Evolutionary conservation across 2,888 invertebrate species (phyloP), one percentile per base, ranked within the genome.

Genomic region (Myathropa florea): DNA sequence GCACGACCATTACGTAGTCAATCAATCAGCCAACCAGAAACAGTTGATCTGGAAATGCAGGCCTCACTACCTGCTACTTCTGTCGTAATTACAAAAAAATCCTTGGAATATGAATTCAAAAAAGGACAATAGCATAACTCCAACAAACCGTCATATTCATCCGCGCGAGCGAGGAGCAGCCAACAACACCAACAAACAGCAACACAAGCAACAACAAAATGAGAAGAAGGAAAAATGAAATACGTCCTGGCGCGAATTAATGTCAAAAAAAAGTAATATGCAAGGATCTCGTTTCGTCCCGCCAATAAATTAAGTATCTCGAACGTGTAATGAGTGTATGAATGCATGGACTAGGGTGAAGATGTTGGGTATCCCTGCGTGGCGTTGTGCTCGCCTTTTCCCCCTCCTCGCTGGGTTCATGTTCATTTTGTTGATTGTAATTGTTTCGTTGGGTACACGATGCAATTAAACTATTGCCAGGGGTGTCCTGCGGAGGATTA

Each of bases 1-100:
- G 6, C 57, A 70, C 73, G 59, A 70, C 79, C 70, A 70, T 79
- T 80, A 68, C 83, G 70, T 83, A 70, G 75, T 61, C 79, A 79
- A 76, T 71, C 79, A 81, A 81, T 81, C 80, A 84, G 39, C 67
- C 81, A 67, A 67, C 70, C 76, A 84, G 57, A 83, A n/a, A 83
- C 68, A 70, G 68, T 73, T 78, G 68, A 83, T 83, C 79, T 73
- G 70, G 24, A 53, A 67, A 55, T 60, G 67, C 33, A 30, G 55
- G 60, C 46, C 46, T 46, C 68, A 70, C 81, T 80, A 80, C 71
- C 80, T 84, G 65, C 70, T 65, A 57, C 64, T 79, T 65, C 71
- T 67, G 76, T 82, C 30, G 65, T 73, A 55, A 79, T 73, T 73
- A 73, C 68, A 70, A 68, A 68, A 78, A 36, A 76, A 72, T 73